A percentile compares a stretch with the other conserved stretches of the same genome.
Evolutionary conservation across 2,888 invertebrate species (phyloP).

Genomic region (Lasioglossum villosulum): DNA sequence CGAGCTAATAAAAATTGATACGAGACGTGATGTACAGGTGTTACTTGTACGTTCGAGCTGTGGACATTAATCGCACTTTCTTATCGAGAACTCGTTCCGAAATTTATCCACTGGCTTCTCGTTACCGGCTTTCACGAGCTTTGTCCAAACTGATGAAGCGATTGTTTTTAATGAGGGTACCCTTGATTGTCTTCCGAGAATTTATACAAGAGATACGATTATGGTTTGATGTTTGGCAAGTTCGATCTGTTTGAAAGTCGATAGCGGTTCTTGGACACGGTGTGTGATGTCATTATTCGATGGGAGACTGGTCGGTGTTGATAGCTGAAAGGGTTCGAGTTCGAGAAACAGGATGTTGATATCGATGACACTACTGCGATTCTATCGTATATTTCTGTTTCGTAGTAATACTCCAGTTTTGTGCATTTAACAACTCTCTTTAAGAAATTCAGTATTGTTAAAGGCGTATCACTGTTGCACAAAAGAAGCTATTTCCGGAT

Average conservation of each 20-base stretch:
- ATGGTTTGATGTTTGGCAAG: slow-evolving; percentile 12
- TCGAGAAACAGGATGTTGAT: not conserved
- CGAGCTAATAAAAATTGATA: too few species aligned
- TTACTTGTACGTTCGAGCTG: too few species aligned
- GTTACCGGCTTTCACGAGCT: not conserved
- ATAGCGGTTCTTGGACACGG: slow-evolving; percentile 41
- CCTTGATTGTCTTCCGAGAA: slow-evolving; percentile 34
- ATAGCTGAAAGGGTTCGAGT: not conserved
- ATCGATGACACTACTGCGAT: not conserved
- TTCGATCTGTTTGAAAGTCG: slow-evolving; percentile 39
- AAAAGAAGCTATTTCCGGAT: not conserved
- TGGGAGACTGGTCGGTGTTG: not conserved
- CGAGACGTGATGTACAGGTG: too few species aligned
- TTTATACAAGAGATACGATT: slow-evolving; percentile 25
- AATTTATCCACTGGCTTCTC: not conserved
- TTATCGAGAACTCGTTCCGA: not conserved
- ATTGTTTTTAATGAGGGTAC: slow-evolving; percentile 9
- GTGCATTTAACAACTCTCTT: not conserved
- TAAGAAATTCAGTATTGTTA: not conserved
- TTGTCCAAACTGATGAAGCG: not conserved
- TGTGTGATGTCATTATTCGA: slow-evolving; percentile 32
- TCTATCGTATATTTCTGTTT: not conserved
- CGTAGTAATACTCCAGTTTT: not conserved
- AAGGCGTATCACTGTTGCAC: not conserved
- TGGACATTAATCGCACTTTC: not conserved